Percentiles rank a stretch among this genome's conserved stretches.
Conservation (phyloP, 2,888 invertebrate species). For the Lepeophtheirus nordmannii region DNA sequence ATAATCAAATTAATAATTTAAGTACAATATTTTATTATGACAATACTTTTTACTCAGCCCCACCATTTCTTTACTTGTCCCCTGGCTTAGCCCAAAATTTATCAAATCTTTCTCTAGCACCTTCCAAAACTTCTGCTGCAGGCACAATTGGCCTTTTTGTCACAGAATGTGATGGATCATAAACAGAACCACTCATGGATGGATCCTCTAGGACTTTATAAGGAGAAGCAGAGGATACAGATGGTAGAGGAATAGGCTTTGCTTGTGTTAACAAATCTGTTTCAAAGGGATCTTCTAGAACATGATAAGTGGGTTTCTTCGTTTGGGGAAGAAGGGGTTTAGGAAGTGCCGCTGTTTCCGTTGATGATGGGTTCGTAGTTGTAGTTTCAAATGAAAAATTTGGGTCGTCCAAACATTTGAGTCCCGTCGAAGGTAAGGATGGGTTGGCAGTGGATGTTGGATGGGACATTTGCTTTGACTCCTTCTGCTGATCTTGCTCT, state of each 20-base stretch:
- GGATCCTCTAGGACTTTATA: slow-evolving; percentile 21
- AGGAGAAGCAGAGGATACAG: too few species aligned
- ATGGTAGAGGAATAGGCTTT: neutral
- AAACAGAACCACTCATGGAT: slow-evolving; percentile 12
- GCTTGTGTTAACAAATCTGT: neutral
- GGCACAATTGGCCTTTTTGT: neutral
- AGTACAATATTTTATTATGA: too few species aligned
- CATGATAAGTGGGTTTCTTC: slow-evolving; percentile 15
- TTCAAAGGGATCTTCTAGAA: slow-evolving; percentile 9
- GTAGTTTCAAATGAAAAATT: slow-evolving; percentile 39
- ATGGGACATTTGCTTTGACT: neutral
- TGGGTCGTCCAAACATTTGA: slow-evolving; percentile 43
- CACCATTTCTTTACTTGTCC: neutral
- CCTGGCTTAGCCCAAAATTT: slow-evolving; percentile 20
- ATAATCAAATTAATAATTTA: too few species aligned
- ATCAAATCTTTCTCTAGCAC: slow-evolving; percentile 23
- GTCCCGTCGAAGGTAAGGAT: slow-evolving; percentile 32
- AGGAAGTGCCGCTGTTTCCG: neutral
- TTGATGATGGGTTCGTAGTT: slow-evolving; percentile 29
- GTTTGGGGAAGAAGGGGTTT: neutral
- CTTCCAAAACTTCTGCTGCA: slow-evolving; percentile 20
- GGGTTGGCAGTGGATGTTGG: slow-evolving; percentile 1
- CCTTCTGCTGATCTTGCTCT: neutral
- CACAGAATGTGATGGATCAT: slow-evolving; percentile 2
- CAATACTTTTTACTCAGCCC: too few species aligned